phyloP scores from a whole-genome alignment of 2,797 vertebrate genomes.

The Spinus pinus region DNA sequence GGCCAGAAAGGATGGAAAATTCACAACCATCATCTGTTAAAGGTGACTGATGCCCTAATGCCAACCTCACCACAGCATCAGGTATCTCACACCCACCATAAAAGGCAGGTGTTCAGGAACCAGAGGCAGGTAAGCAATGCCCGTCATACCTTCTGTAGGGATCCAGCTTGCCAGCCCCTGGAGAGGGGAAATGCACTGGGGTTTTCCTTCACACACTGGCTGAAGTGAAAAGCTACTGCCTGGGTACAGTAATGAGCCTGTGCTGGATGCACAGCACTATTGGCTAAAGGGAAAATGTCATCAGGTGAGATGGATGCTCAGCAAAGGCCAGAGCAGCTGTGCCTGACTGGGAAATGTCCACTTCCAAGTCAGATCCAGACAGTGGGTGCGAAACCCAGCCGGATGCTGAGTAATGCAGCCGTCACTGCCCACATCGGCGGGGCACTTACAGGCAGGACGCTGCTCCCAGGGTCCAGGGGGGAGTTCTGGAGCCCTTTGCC shows the following conservation, averaged over 20 bases:
- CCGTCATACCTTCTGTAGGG: neutral
- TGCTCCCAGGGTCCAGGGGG: neutral
- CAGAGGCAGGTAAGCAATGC: neutral
- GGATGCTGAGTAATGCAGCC: neutral
- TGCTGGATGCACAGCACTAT: neutral
- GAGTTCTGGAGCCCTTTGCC: neutral
- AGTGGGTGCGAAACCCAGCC: accelerated
- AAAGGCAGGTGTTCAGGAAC: neutral
- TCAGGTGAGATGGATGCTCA: neutral
- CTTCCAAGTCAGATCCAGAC: neutral
- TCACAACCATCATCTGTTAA: neutral
- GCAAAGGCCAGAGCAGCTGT: neutral
- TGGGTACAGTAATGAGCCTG: neutral
- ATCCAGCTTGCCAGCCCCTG: neutral
- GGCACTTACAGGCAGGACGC: neutral
- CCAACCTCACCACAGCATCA: neutral
- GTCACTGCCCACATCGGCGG: accelerated
- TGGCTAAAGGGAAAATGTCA: neutral
- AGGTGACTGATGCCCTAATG: neutral
- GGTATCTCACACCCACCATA: neutral
- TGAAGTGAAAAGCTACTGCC: neutral
- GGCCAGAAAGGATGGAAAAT: neutral
- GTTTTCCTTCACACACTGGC: neutral
- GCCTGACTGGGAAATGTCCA: neutral
- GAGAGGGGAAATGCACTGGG: neutral